Conservation (phyloP, 2,888 invertebrate genomes). For the Endotricha flammealis region DNA sequence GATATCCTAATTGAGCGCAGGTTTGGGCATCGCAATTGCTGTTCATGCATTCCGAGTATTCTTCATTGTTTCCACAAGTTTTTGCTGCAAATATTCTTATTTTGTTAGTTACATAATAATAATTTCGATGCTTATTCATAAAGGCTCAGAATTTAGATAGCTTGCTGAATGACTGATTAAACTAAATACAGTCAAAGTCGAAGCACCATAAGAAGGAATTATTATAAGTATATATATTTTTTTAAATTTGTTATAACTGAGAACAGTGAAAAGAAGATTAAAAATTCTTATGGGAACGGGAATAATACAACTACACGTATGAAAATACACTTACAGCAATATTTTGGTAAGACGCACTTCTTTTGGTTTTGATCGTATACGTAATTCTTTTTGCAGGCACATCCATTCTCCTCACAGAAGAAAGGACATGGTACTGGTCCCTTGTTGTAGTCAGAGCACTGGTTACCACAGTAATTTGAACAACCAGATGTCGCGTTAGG, state of each 20-base stretch:
- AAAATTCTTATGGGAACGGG: background rate
- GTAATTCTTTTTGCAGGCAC: conserved; percentile 20
- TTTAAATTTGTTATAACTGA: no score
- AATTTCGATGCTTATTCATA: no score
- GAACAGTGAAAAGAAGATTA: no score
- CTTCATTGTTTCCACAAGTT: conserved; percentile 27
- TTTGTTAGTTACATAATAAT: no score
- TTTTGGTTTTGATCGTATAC: conserved; percentile 9
- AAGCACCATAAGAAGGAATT: no score
- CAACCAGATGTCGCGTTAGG: conserved; percentile 27
- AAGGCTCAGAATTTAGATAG: no score
- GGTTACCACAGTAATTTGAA: conserved; percentile 23
- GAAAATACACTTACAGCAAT: conserved; percentile 14
- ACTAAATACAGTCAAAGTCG: no score
- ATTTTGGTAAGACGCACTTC: conserved; percentile 11
- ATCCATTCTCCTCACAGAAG: conserved; percentile 16
- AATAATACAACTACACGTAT: no score
- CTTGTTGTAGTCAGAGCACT: conserved; percentile 20
- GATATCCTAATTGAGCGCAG: no score
- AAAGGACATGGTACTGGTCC: conserved; percentile 9
- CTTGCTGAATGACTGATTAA: no score
- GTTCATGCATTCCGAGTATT: conserved; percentile 23
- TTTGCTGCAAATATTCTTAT: no score
- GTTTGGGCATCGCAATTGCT: conserved; percentile 24
- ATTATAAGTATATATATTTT: no score